Conservation (phyloP, 2,888 invertebrate genomes). For the Sminthurinus aureus region DNA sequence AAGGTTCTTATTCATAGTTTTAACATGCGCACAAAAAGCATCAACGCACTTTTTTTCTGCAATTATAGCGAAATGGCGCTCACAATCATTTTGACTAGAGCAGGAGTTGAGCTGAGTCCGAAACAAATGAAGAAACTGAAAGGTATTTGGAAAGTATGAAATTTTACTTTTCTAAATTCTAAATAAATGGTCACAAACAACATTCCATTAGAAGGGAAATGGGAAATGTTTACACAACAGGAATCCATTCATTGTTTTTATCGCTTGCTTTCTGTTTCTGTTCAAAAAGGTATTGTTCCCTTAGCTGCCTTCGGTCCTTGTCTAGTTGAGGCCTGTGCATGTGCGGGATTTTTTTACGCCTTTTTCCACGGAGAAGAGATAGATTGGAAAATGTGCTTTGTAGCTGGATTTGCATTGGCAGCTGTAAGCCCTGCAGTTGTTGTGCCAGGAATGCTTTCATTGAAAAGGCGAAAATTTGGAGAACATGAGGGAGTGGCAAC, state of each 20-base stretch:
- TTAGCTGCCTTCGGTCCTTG: constrained; percentile 57
- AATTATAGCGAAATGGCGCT: constrained; percentile 77
- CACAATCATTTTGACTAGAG: constrained; percentile 56
- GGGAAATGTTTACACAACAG: too few species aligned
- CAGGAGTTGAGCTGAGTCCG: constrained; percentile 56
- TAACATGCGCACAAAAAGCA: too few species aligned
- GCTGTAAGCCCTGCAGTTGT: constrained; percentile 97
- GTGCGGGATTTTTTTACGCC: constrained; percentile 45
- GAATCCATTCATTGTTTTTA: too few species aligned
- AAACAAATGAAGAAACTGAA: constrained; percentile 55
- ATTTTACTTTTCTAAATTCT: too few species aligned
- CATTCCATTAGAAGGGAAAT: too few species aligned
- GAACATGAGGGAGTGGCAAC: constrained; percentile 72
- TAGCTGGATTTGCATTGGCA: constrained; percentile 42
- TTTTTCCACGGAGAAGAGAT: constrained; percentile 47
- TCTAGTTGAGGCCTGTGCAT: constrained; percentile 51
- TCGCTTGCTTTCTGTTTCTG: too few species aligned
- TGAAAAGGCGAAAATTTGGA: constrained; percentile 87
- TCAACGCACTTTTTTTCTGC: too few species aligned
- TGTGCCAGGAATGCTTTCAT: constrained; percentile 87
- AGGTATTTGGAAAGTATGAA: too few species aligned
- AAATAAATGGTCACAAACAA: too few species aligned
- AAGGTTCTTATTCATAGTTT: too few species aligned
- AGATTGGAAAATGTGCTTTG: constrained; percentile 52
- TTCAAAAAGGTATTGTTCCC: constrained; percentile 50